Evolutionary conservation across 2,113 vertebrate genomes (phyloP), one percentile per base, ranked within the genome.

Genomic region (Sinocyclocheilus anshuiensis): DNA sequence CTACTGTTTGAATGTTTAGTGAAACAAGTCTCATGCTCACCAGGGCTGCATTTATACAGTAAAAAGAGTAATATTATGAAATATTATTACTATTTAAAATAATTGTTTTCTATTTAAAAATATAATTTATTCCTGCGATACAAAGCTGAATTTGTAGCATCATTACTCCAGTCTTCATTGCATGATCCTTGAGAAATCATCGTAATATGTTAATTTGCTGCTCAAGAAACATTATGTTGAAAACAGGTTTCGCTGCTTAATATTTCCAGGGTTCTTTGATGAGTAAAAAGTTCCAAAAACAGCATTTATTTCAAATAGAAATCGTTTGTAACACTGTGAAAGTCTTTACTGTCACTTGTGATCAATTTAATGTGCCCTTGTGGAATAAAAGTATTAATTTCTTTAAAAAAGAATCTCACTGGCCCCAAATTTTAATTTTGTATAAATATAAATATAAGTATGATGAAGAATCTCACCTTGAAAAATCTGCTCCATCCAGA

Each of bases 401-500:
- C 50, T 53, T 15, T 4, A 15, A 50, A 53, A 55, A 20, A 55
- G 16, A 55, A 55, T 55, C 53, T 55, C 6, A 7, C 50, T 53
- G 15, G 15, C 4, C 50, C 15, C 13, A 53, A 53, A 53, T 53
- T 16, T 15, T 1, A 15, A 53, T 53, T 15, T 15, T 53, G 50
- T 53, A 53, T 53, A 53, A 16, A 53, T 53, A 53, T 6, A 53
- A 16, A 5, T 5, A 16, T 53, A 53, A 16, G 1, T 5, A 53
- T 16, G 57, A 61, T n/a, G 3, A n/a, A 86, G 92, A 94, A 92
- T 95, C 97, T 97, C 97, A 97, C 96, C 95, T 83, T 93, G 95
- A 91, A 97, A 96, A 91, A 99, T 95, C 90, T 99, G 97, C 59
- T 97, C 93, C 95, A 99, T 96, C 98, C 98, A 99, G 93, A 97